These are phyloP conservation scores for Crotalus tigris DNA, from an alignment of 2,113 vertebrate genomes.

Conservation along the genomic window DNA sequence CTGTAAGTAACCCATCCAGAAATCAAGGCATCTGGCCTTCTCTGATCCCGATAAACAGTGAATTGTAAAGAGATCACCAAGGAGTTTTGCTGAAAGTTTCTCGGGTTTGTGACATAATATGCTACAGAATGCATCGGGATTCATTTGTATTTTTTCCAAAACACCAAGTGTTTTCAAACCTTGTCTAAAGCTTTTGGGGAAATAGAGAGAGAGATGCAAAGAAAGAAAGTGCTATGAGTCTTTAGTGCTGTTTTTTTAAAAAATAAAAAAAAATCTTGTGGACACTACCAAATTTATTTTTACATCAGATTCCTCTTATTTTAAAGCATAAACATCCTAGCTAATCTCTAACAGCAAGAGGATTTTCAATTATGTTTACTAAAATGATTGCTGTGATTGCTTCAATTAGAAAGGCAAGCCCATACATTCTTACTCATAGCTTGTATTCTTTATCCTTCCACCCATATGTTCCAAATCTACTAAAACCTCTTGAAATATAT, in stretches of 20 bases:
- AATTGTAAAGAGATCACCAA: constrained; percentile 76
- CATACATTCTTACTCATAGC: neutral
- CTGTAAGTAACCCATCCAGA: constrained; percentile 84
- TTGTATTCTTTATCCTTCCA: neutral
- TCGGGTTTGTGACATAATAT: constrained; percentile 77
- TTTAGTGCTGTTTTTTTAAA: neutral
- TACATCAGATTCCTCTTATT: neutral
- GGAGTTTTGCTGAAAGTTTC: constrained; percentile 72
- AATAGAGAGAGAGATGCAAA: constrained; percentile 24
- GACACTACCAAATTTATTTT: neutral
- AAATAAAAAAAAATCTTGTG: neutral
- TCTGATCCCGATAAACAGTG: constrained; percentile 64
- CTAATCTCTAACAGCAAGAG: neutral
- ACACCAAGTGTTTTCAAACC: constrained; percentile 87
- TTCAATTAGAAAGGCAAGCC: neutral
- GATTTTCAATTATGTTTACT: neutral
- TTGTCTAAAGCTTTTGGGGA: constrained; percentile 79
- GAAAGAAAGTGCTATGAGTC: neutral
- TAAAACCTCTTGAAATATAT: neutral
- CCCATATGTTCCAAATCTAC: neutral
- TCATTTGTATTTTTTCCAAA: constrained; percentile 84
- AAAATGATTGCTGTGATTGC: neutral
- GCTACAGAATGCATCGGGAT: constrained; percentile 74
- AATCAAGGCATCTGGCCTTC: constrained; percentile 53
- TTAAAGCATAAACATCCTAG: neutral